These are phyloP conservation scores for Anthonomus grandis DNA, from an alignment of 1,140 invertebrate species.

Conservation along the genomic window DNA sequence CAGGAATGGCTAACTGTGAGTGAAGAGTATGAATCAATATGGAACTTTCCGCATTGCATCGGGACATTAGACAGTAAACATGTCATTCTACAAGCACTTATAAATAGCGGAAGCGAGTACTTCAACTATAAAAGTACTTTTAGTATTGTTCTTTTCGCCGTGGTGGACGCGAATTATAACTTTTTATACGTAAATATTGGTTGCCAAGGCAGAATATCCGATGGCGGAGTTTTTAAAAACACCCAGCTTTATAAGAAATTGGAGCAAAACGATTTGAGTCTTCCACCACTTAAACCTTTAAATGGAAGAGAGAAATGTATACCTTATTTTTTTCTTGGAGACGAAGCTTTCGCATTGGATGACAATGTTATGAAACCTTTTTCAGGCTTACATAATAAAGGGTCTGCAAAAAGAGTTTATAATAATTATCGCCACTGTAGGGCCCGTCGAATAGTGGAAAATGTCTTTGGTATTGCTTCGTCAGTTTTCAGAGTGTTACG, in stretches of 20 bases:
- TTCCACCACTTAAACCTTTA: slow-evolving; percentile 37
- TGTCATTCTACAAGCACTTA: slow-evolving; percentile 23
- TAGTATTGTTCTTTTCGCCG: slow-evolving; percentile 48
- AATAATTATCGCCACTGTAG: slow-evolving; percentile 20
- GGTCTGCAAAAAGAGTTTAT: slow-evolving; percentile 17
- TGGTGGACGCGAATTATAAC: slow-evolving; percentile 48
- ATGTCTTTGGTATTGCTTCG: slow-evolving; percentile 16
- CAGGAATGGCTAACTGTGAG: slow-evolving; percentile 33
- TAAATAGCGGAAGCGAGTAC: slow-evolving; percentile 20
- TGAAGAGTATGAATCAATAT: slow-evolving; percentile 34
- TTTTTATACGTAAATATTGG: slow-evolving; percentile 49
- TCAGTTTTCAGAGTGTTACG: slow-evolving; percentile 30
- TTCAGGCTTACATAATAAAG: slow-evolving; percentile 34
- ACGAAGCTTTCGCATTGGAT: slow-evolving; percentile 50
- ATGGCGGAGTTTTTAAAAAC: slow-evolving; percentile 32
- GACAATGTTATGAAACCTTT: slow-evolving; percentile 50
- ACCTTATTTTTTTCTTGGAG: slow-evolving; percentile 44
- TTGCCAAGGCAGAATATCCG: slow-evolving; percentile 20
- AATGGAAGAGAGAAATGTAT: neutral
- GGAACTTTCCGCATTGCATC: slow-evolving; percentile 49
- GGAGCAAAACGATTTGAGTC: slow-evolving; percentile 3
- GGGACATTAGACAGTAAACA: slow-evolving; percentile 51
- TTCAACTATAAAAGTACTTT: slow-evolving; percentile 43
- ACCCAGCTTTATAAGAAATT: slow-evolving; percentile 3
- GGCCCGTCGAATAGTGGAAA: slow-evolving; percentile 15